Conservation (phyloP, 1,140 invertebrate species). For the Oryctes rhinoceros region DNA sequence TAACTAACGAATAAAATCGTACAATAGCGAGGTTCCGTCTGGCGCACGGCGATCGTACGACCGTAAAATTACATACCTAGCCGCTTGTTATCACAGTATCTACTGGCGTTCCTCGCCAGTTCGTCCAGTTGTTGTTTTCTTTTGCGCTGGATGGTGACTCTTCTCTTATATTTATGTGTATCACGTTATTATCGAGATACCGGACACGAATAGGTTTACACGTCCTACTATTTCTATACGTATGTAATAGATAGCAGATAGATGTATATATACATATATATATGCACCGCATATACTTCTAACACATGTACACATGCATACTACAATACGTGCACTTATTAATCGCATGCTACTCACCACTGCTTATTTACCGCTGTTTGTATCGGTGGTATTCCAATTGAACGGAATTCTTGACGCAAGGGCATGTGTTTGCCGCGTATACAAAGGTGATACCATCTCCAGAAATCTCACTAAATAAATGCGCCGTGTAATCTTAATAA, state of each 20-base stretch:
- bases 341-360: neutral
- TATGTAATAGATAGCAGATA: neutral
- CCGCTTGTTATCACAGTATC: neutral
- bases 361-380: neutral
- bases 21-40: neutral
- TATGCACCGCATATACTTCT: no score
- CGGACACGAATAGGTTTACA: conserved; percentile 8
- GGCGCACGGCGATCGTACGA: neutral
- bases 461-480: no score
- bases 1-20: neutral
- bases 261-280: neutral
- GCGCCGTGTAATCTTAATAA: no score
- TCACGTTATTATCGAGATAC: conserved; percentile 9
- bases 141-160: no score
- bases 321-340: neutral
- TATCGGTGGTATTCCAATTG: no score
- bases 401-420: no score
- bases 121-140: no score
- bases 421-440: no score
- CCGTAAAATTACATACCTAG: neutral
- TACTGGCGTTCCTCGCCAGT: neutral
- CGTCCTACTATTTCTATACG: neutral
- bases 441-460: no score
- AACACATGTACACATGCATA: no score
- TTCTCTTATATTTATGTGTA: neutral